Evolutionary conservation across 2,113 vertebrate species (phyloP), one percentile per base, ranked within the genome.

Genomic region (Lepus europaeus): DNA sequence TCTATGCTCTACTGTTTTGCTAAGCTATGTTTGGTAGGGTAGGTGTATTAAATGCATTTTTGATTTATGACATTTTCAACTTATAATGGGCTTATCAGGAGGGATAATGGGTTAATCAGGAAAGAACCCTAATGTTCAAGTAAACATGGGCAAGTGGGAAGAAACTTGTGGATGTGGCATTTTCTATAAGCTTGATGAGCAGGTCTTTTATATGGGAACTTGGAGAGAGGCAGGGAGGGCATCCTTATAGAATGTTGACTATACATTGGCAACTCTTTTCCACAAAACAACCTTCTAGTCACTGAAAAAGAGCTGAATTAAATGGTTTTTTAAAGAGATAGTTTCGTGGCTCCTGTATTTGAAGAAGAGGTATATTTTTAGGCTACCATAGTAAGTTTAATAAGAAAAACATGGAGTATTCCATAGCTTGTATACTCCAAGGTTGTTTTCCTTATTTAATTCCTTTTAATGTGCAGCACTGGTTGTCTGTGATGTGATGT

Each of bases 341-440:
- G 53, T 68, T 72, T 45, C 25, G 33, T 64, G 23, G 31, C 45
- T 59, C 59, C 25, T 49, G 6, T n/a, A 74, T 82, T 83, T 81
- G 59, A 90, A 29, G 36, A 59, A 69, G 45, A 70, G 29, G 11
- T 39, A 39, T 14, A 27, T 90, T 92, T 79, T 83, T 77, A 91
- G 72, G 23, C 59, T 83, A 51, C 63, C 88, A 12, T 85, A 61
- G 22, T 61, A 84, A 84, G 27, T 86, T 91, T 89, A 89, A 69
- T 45, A 22, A 92, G 63, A 87, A 87, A 89, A 73, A 53, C 17
- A 33, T 1, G 8, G 23, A 69, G 53, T n/a, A 23, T 1, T 87
- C 61, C 49, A 66, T 1, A 25, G 31, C 63, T 33, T 84, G 6
- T 78, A 68, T 59, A 25, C 64, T 49, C 72, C 64, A 49, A 12